These are phyloP conservation scores for Lates japonicus DNA, from an alignment of 2,797 vertebrate species.

Conservation along the genomic window DNA sequence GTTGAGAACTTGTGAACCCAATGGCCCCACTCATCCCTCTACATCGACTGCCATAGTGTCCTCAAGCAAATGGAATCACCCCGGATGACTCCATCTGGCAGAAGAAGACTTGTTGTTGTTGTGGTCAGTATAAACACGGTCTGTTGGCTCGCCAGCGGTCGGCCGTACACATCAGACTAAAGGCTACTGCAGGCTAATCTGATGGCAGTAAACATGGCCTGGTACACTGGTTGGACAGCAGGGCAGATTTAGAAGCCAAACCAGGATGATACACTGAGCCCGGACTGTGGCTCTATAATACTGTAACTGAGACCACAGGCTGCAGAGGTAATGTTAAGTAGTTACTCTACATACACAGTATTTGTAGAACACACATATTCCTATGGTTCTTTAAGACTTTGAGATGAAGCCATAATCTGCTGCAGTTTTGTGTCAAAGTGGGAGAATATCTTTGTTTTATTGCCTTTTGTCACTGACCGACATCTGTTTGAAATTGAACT, in stretches of 20 bases:
- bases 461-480: neutral
- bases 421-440: neutral
- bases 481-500: neutral
- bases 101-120: slow-evolving; percentile 5
- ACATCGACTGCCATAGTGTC: neutral
- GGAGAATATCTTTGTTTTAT: neutral
- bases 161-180: slow-evolving; percentile 27
- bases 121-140: neutral
- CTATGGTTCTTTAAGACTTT: neutral
- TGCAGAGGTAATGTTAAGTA: neutral
- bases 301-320: neutral
- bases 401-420: neutral
- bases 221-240: slow-evolving; percentile 12
- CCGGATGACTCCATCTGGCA: slow-evolving; percentile 16
- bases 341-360: too few relatives aligned
- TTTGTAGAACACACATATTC: too few relatives aligned
- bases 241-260: slow-evolving; percentile 25
- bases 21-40: neutral
- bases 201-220: slow-evolving; percentile 38
- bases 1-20: neutral
- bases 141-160: slow-evolving; percentile 3
- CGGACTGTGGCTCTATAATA: neutral
- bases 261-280: slow-evolving; percentile 9
- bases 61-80: neutral
- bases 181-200: slow-evolving; percentile 43